Conservation (phyloP, 2,113 vertebrate genomes). For the Centropus bengalensis region DNA sequence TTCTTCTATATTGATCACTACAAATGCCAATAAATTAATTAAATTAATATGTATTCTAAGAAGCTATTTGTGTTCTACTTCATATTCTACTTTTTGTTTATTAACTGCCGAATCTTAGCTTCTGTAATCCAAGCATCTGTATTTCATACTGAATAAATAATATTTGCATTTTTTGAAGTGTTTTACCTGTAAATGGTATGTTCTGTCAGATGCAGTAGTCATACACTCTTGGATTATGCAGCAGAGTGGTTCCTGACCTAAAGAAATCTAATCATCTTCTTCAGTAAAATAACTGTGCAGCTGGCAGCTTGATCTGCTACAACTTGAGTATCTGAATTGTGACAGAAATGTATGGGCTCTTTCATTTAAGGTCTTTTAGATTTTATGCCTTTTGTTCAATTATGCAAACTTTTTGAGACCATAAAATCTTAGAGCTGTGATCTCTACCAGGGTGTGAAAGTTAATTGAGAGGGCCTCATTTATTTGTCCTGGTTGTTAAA, state of each 20-base stretch:
- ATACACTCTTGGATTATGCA: not conserved
- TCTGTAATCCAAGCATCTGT: not conserved
- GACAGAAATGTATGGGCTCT: not conserved
- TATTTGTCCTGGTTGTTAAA: conserved; percentile 35
- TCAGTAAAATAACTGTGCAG: not conserved
- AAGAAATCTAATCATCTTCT: not conserved
- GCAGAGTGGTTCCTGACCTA: not conserved
- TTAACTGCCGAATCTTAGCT: not conserved
- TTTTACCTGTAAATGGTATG: not conserved
- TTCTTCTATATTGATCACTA: not conserved
- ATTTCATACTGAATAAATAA: not conserved
- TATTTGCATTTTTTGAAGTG: not conserved
- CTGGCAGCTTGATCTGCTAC: not conserved
- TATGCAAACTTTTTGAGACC: not conserved
- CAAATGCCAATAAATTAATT: not conserved
- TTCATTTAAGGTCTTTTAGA: not conserved
- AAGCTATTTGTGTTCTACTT: not conserved
- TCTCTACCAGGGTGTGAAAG: not conserved
- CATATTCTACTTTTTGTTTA: not conserved
- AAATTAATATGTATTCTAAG: not conserved
- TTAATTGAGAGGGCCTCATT: conserved; percentile 1
- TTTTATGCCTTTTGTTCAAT: not conserved
- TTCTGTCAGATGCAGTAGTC: not conserved
- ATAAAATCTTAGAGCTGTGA: not conserved
- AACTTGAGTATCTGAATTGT: not conserved